These are phyloP conservation scores for Barbus barbus DNA, from an alignment of 2,113 vertebrate species.

Conservation along the genomic window DNA sequence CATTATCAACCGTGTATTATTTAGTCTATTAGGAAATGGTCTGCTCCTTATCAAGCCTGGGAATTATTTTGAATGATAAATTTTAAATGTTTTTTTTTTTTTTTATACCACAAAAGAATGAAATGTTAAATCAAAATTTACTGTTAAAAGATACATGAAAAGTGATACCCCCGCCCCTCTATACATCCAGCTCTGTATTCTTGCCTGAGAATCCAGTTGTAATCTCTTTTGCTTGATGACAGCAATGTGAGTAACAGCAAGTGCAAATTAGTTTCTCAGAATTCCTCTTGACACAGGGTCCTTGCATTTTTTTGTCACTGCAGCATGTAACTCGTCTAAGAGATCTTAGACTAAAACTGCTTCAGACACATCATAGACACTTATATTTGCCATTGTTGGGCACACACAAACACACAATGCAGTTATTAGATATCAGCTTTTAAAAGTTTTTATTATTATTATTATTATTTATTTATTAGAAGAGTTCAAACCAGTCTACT, in stretches of 20 bases:
- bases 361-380: too few species aligned
- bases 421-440: too few species aligned
- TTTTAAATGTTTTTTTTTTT: too few species aligned
- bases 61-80: too few species aligned
- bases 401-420: background rate
- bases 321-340: background rate
- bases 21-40: background rate
- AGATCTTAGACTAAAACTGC: background rate
- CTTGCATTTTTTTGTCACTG: background rate
- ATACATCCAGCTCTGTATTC: background rate
- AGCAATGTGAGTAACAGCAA: slow-evolving; percentile 5
- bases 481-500: background rate
- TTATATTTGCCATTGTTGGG: too few species aligned
- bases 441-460: too few species aligned
- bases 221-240: slow-evolving; percentile 23
- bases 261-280: slow-evolving; percentile 24
- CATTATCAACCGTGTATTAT: background rate
- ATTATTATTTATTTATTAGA: too few species aligned
- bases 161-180: background rate
- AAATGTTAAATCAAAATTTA: too few species aligned
- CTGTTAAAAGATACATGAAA: too few species aligned
- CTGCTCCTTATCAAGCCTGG: too few species aligned
- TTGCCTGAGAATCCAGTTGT: background rate
- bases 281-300: background rate
- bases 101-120: too few species aligned